Evolutionary conservation across 2,888 invertebrate genomes (phyloP), one percentile per base, ranked within the genome.

Genomic region (Sepiola atlantica): DNA sequence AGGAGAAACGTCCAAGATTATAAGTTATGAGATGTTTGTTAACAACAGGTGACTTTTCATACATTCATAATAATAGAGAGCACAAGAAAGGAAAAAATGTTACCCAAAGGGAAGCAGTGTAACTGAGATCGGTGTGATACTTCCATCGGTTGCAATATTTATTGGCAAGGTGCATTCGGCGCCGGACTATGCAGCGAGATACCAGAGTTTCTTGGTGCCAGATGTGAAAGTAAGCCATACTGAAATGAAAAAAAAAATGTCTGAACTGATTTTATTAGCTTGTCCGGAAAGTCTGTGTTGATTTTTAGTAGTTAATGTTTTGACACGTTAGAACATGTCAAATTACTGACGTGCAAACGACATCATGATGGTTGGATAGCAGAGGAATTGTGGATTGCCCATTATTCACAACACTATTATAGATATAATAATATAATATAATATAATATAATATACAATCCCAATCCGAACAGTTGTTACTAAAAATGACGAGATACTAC

Each of bases 101-200:
- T 95, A 96, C 96, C 95, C 96, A 94, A 95, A 95, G 95, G 54
- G 94, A 94, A 16, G 96, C 96, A 61, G 96, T 96, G 90, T 95
- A 95, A 32, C 95, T 94, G 94, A 96, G 77, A 94, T 96, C 96
- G 3, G 96, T 95, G 93, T 95, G 95, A 61, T 94, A 95, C 94
- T 96, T 96, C 96, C 96, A 96, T 18, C 94, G n/a, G 4, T 35
- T 92, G 10, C 95, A 96, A 95, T 96, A 96, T 94, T 96, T 96
- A 92, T 94, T 77, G 92, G 95, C 95, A n/a, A 96, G 94, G 61
- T 95, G 95, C n/a, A 95, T 94, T 93, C 94, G 95, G 54, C 95
- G 95, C 28, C 95, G 95, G 77, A 95, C 94, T n/a, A 95, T 94
- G 57, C 95, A 95, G 77, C 95, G 95, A 16, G 95, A 95, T n/a